phyloP scores from a whole-genome alignment of 2,888 invertebrate species.

The Blastobasis lacticolella region DNA sequence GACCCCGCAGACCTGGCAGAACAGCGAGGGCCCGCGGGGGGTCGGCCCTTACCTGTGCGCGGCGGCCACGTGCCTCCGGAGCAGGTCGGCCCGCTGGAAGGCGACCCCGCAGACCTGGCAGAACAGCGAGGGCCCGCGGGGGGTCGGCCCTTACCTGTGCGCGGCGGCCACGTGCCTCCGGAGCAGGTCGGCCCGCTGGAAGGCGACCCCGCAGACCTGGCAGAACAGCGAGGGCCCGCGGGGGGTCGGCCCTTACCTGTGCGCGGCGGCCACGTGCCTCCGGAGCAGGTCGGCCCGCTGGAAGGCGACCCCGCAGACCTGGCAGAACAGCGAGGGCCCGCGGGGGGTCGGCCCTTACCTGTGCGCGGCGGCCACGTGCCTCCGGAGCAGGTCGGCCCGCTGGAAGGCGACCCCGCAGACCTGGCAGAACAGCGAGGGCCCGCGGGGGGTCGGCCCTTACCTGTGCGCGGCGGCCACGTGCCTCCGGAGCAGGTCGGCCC shows the following conservation, averaged over 20 bases:
- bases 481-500: slow-evolving; percentile 81
- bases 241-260: slow-evolving; percentile 43
- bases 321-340: slow-evolving; percentile 76
- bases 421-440: slow-evolving; percentile 77
- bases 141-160: too few relatives aligned
- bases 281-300: slow-evolving; percentile 83
- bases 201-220: slow-evolving; percentile 84
- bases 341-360: slow-evolving; percentile 44
- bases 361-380: slow-evolving; percentile 77
- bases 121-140: slow-evolving; percentile 68
- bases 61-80: slow-evolving; percentile 79
- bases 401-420: slow-evolving; percentile 87
- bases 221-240: slow-evolving; percentile 76
- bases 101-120: slow-evolving; percentile 86
- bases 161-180: slow-evolving; percentile 79
- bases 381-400: slow-evolving; percentile 80
- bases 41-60: slow-evolving; percentile 71
- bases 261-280: slow-evolving; percentile 77
- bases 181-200: slow-evolving; percentile 84
- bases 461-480: slow-evolving; percentile 76
- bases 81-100: slow-evolving; percentile 83
- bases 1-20: slow-evolving; percentile 85
- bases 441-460: slow-evolving; percentile 30
- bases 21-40: slow-evolving; percentile 66
- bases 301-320: slow-evolving; percentile 85